These are phyloP conservation scores for Promerops cafer DNA, from an alignment of 2,113 vertebrate species.

Conservation along the genomic window DNA sequence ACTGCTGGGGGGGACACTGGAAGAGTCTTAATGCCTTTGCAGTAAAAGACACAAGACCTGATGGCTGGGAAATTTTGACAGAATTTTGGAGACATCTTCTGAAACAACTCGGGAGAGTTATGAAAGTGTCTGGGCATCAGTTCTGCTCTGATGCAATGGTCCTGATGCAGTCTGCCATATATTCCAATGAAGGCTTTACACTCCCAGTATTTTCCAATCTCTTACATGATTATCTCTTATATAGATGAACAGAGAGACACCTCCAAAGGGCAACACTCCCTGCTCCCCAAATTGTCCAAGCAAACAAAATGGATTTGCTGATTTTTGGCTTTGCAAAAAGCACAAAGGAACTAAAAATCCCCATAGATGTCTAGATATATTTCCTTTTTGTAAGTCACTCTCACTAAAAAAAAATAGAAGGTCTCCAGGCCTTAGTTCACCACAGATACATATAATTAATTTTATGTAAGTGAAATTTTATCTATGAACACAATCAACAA, in stretches of 20 bases:
- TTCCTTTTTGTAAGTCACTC: background rate
- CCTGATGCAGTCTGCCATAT: background rate
- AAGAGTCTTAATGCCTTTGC: background rate
- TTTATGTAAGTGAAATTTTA: background rate
- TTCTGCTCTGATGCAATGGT: background rate
- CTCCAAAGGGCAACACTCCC: background rate
- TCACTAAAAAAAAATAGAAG: background rate
- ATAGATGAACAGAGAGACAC: background rate
- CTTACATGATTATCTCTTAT: background rate
- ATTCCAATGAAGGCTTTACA: background rate
- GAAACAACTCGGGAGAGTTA: background rate
- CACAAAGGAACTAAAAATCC: background rate
- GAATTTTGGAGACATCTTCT: background rate
- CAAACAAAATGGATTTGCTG: background rate
- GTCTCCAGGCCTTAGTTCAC: background rate
- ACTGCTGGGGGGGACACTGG: background rate
- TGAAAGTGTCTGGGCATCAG: background rate
- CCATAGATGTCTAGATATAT: background rate
- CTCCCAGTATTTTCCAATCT: background rate
- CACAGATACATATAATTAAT: background rate
- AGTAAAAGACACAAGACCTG: background rate
- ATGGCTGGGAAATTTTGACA: background rate
- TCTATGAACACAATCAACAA: background rate
- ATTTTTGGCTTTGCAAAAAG: background rate
- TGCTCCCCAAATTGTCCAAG: background rate